A percentile compares a stretch with the other conserved stretches of the same genome.
Conservation (phyloP, 64 coral and sea anemone species). For the Astreopora myriophthalma region DNA sequence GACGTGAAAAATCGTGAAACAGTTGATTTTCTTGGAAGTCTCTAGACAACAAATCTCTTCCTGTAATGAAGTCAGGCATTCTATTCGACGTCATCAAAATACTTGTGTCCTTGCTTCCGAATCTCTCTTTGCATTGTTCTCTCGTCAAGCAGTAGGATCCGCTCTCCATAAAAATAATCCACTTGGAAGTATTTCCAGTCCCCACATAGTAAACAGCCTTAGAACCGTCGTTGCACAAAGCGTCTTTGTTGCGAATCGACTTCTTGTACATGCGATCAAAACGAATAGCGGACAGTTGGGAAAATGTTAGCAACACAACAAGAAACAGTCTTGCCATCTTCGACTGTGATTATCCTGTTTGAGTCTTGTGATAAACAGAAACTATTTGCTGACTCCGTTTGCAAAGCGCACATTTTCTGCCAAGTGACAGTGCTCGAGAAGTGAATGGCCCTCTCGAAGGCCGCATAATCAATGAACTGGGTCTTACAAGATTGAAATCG, state of each 20-base stretch:
- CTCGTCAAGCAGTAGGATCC: constrained; percentile 20
- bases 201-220: background rate
- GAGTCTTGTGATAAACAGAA: background rate
- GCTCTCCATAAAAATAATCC: constrained; percentile 36
- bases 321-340: background rate
- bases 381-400: background rate
- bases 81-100: constrained; percentile 14
- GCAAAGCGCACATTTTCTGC: background rate
- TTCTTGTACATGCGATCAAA: constrained; percentile 1
- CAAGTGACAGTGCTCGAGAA: background rate
- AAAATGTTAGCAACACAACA: background rate
- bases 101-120: constrained; percentile 4
- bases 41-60: background rate
- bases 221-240: constrained; percentile 3
- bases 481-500: background rate
- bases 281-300: background rate
- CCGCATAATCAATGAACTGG: background rate
- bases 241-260: background rate
- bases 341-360: background rate
- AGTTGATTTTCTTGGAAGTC: background rate
- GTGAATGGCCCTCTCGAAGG: background rate
- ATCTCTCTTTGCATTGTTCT: background rate
- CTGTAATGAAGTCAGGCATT: background rate
- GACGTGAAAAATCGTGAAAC: background rate
- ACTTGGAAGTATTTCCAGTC: background rate